Conservation (phyloP, 92 coral and sea anemone species). For the Scolanthus callimorphus region DNA sequence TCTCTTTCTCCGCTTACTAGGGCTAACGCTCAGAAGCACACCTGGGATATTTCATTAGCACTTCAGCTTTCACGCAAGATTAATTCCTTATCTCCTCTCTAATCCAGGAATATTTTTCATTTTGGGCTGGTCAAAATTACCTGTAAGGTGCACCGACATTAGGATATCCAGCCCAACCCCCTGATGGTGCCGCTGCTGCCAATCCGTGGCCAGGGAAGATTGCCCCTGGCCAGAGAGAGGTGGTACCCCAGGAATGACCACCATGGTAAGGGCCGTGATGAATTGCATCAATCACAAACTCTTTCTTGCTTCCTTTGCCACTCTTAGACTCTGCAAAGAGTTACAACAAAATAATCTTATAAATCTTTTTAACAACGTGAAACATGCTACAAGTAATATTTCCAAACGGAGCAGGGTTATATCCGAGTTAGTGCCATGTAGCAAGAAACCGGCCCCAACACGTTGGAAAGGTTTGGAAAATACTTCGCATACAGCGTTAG, state of each 20-base stretch:
- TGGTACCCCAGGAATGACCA: conserved; percentile 84
- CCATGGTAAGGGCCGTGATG: conserved; percentile 92
- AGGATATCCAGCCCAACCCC: conserved; percentile 80
- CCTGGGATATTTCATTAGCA: too few species aligned
- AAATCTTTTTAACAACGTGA: too few species aligned
- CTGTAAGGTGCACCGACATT: conserved; percentile 24
- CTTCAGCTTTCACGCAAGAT: too few species aligned
- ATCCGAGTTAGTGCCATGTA: background rate
- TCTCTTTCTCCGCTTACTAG: too few species aligned
- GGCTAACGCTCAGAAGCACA: too few species aligned
- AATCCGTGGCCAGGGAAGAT: conserved; percentile 48
- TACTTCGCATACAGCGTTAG: background rate
- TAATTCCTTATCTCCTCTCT: too few species aligned
- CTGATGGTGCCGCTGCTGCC: conserved; percentile 25
- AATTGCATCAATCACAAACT: conserved; percentile 79
- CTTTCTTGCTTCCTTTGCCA: conserved; percentile 66
- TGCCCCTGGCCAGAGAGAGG: conserved; percentile 57
- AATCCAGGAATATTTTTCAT: too few species aligned
- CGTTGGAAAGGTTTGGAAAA: background rate
- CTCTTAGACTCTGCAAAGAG: conserved; percentile 17
- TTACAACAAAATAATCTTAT: too few species aligned
- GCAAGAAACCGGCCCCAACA: background rate
- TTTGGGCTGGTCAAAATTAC: too few species aligned
- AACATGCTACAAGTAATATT: background rate
- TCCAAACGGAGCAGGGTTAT: background rate